A percentile compares a stretch with the other conserved stretches of the same genome.
Evolutionary conservation across 2,113 vertebrate genomes (phyloP).

Genomic region (Montifringilla adamsi): DNA sequence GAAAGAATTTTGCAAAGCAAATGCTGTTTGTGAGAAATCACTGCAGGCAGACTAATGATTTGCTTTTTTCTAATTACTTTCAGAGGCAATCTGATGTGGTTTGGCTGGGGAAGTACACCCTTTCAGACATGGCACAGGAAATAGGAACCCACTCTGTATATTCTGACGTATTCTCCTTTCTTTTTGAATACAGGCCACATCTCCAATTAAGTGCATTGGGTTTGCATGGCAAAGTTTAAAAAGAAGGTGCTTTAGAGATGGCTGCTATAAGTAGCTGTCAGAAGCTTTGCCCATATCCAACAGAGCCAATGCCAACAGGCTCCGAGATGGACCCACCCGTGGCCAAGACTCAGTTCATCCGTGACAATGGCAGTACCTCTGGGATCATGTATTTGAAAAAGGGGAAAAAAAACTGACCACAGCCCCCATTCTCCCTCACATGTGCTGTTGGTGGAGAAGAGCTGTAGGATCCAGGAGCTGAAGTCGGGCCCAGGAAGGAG

Average conservation of each 20-base stretch:
- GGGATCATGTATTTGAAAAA: not conserved
- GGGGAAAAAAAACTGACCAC: rapidly evolving
- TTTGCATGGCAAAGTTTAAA: not conserved
- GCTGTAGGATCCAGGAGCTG: not conserved
- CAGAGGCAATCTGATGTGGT: not conserved
- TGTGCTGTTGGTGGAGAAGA: rapidly evolving
- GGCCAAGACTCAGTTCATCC: not conserved
- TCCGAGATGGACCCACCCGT: rapidly evolving
- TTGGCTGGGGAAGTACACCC: not conserved
- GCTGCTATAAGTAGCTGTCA: not conserved
- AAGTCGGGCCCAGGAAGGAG: not conserved
- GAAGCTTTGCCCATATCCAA: not conserved
- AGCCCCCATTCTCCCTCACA: rapidly evolving
- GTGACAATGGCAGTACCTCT: not conserved
- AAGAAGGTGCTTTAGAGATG: rapidly evolving
- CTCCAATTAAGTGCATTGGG: not conserved
- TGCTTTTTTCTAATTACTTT: not conserved
- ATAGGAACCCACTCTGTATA: not conserved
- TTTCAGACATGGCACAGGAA: not conserved
- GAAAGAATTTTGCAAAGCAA: not conserved
- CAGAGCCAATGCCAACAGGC: not conserved
- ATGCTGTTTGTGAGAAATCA: not conserved
- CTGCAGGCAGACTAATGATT: not conserved
- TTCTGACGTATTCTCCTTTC: not conserved
- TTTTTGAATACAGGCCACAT: not conserved